Base-by-base conservation (phyloP, 2,888 invertebrate species). In the Protula sp. region DNA sequence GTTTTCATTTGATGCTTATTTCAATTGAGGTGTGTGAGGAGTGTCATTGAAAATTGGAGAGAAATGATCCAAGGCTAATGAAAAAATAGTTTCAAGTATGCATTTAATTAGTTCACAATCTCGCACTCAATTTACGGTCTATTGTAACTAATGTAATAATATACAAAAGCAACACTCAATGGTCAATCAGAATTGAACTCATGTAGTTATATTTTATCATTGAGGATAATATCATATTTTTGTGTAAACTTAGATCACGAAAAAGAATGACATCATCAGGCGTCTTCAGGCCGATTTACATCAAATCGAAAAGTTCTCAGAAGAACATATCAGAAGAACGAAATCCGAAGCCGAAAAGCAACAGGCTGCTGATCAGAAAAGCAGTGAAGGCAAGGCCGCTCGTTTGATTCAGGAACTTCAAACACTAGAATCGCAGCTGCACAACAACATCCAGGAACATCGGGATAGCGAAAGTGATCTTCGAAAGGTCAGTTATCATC, bases 301-400 rank as follows among this genome's bases (percentile, higher is more conserved):
- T 50, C 75, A 75, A 60, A 77, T 81, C 57, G 77, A 80, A 65
- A 79, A 78, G 67, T 74, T 74, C 58, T 74, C 80, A 19, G 77
- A 79, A 54, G 81, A 81, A 30, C 73, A 75, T 55, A 78, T 78
- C 54, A 69, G 75, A 2, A 66, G 78, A 24, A 75, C 74, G 0
- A 76, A 75, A 59, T 66, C 72, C 28, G 81, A 81, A 52, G 79
- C 80, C n/a, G 80, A 80, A 55, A 79, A 79, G 62, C 78, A 81
- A 58, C 77, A 80, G 57, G 64, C 70, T 19, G 72, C 77, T 3
- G 80, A 81, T 61, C 65, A 69, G 48, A 81, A 80, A 64, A 79
- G 76, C 68, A 78, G 78, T 57, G 80, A 81, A 27, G 78, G 79
- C 31, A 75, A 75, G 62, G 70, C 68, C 27, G 72, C 73, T 57